Base-by-base conservation (phyloP, 2,888 invertebrate genomes). In the Synanthedon myopaeformis region DNA sequence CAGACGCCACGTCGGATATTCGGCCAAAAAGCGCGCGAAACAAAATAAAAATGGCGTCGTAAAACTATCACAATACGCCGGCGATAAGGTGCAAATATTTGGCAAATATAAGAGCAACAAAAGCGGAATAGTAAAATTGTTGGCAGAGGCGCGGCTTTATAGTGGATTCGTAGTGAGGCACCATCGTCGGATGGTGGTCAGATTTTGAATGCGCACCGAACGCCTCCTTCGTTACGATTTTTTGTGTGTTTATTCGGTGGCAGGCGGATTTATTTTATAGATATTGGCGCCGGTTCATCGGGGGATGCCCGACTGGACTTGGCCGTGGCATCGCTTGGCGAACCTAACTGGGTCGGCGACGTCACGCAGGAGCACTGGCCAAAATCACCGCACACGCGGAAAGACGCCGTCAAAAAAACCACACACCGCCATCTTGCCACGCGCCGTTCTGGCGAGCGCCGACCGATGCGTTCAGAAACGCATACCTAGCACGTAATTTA, bases 181-280 rank as follows among this genome's bases (percentile, higher is more conserved):
- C 45, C 14, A 45, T 45, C 13, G 45, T 45, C 13, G 45, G 49
- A 52, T 55, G 55, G 54, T 53, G 54, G 35, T 35, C 35, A 35
- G 3, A 35, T 35, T 35, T 35, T 35, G 35, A 35, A 35, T 57
- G 59, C 65, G 53, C 51, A 66, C 67, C 79, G 23, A 76, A 78
- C 78, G 82, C 76, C 79, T 81, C 74, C 85, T 79, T 82, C 78
- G 81, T 83, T 81, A 84, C 79, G 75, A 67, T 75, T 83, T 85
- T 84, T 82, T 79, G 68, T 69, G 70, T 69, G 71, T 74, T 79
- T 79, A 79, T 78, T 76, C 69, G 72, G 67, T 67, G 59, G 61
- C 75, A 70, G 74, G 77, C 79, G 78, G 79, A 87, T 87, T 87
- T 86, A 82, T 87, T 87, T 87, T 85, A 87, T 87, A 86, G 87